Evolutionary conservation across 2,888 invertebrate genomes (phyloP).

Genomic region (Lagria hirta): DNA sequence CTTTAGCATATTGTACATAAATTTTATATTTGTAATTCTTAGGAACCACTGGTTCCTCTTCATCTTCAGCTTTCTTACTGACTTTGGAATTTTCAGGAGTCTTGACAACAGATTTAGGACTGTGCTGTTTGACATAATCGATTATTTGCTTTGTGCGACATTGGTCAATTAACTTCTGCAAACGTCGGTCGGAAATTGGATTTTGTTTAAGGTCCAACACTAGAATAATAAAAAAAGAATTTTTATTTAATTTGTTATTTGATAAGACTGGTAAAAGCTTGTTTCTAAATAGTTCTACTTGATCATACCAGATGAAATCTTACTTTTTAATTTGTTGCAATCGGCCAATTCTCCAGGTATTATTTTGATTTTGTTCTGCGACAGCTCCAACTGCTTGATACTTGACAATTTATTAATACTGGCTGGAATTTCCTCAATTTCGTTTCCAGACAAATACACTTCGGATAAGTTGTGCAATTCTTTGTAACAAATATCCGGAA

Average conservation of each 20-base stretch:
- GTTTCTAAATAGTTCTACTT: not conserved
- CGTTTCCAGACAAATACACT: conserved; percentile 66
- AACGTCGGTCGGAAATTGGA: conserved; percentile 69
- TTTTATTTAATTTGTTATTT: not conserved
- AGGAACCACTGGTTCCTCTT: conserved; percentile 37
- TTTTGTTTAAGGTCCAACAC: conserved; percentile 76
- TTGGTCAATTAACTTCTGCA: conserved; percentile 74
- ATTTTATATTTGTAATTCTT: conserved; percentile 49
- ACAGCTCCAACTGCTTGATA: conserved; percentile 70
- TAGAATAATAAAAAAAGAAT: conserved; percentile 43
- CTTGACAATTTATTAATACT: conserved; percentile 60
- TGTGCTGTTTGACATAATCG: conserved; percentile 73
- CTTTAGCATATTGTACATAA: conserved; percentile 47
- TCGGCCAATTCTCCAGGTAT: conserved; percentile 71
- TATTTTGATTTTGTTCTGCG: conserved; percentile 65
- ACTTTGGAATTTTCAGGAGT: conserved; percentile 30
- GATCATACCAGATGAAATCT: conserved; percentile 24
- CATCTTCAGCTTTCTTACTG: conserved; percentile 43
- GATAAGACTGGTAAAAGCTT: not conserved
- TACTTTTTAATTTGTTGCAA: conserved; percentile 73
- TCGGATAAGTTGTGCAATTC: conserved; percentile 64
- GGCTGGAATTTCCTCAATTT: conserved; percentile 63
- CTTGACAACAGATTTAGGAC: conserved; percentile 50
- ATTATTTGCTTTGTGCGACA: conserved; percentile 74
- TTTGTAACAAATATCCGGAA: conserved; percentile 56